phyloP scores from a whole-genome alignment of 2,888 invertebrate species.

The Schrankia costaestrigalis region DNA sequence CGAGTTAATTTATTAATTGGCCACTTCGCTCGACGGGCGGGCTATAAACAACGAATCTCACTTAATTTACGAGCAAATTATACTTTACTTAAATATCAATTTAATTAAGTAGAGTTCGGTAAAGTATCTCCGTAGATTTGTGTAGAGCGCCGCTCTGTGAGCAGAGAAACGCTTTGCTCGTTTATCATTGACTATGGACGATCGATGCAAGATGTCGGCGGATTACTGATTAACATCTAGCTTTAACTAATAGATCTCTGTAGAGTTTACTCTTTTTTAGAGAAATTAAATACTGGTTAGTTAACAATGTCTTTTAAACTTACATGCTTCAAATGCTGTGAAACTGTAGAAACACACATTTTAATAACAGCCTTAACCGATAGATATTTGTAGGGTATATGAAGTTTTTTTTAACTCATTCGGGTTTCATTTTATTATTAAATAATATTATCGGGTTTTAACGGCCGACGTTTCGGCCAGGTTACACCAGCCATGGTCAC shows the following conservation, averaged over 20 bases:
- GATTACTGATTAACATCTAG: slow-evolving; percentile 34
- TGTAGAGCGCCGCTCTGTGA: slow-evolving; percentile 30
- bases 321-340: too few relatives aligned
- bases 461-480: too few relatives aligned
- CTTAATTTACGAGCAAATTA: slow-evolving; percentile 80
- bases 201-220: slow-evolving; percentile 33
- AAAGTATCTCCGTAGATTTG: slow-evolving; percentile 63
- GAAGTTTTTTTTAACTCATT: too few relatives aligned
- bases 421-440: too few relatives aligned
- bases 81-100: slow-evolving; percentile 81
- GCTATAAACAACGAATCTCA: slow-evolving; percentile 78
- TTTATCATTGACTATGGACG: slow-evolving; percentile 67
- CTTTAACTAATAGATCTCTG: slow-evolving; percentile 16
- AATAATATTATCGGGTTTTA: too few relatives aligned
- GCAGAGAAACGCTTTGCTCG: slow-evolving; percentile 37
- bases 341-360: too few relatives aligned
- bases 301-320: too few relatives aligned
- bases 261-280: slow-evolving; percentile 4
- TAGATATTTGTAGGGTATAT: too few relatives aligned
- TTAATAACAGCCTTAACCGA: too few relatives aligned
- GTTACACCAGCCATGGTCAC: too few relatives aligned
- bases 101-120: slow-evolving; percentile 76
- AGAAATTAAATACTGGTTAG: too few relatives aligned
- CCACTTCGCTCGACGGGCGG: slow-evolving; percentile 60
- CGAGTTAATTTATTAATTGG: slow-evolving; percentile 79